Evolutionary conservation across 2,888 invertebrate species (phyloP).

Genomic region (Dendrolimus pini): DNA sequence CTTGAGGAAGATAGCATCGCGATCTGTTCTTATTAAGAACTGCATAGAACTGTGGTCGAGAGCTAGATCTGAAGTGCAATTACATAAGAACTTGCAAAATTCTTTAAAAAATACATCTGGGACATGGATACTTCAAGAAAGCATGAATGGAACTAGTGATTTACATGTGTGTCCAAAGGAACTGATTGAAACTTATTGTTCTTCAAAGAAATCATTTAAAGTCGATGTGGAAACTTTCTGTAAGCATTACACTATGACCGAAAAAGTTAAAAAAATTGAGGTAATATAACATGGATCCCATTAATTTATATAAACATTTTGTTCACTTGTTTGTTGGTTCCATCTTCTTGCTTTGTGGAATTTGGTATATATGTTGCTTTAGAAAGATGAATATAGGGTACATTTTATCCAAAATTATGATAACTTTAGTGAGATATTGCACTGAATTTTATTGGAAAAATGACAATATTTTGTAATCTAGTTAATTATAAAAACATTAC

Average conservation of each 20-base stretch:
- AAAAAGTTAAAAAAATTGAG: constrained; percentile 93
- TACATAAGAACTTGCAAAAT: constrained; percentile 80
- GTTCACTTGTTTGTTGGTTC: background rate
- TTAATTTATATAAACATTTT: background rate
- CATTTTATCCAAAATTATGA: no score
- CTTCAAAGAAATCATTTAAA: constrained; percentile 81
- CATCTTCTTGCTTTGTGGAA: no score
- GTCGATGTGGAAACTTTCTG: constrained; percentile 93
- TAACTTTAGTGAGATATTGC: no score
- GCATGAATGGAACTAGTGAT: constrained; percentile 18
- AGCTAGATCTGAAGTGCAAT: constrained; percentile 70
- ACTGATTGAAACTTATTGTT: constrained; percentile 71
- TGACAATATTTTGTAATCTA: no score
- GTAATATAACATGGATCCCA: constrained; percentile 46
- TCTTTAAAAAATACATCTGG: constrained; percentile 45
- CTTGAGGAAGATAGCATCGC: constrained; percentile 83
- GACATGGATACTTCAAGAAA: constrained; percentile 31
- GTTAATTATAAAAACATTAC: no score
- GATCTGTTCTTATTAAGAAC: constrained; percentile 86
- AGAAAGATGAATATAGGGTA: no score
- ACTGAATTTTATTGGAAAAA: no score
- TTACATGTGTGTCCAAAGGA: constrained; percentile 63
- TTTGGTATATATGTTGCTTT: no score
- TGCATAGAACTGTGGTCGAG: constrained; percentile 89
- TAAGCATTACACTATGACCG: constrained; percentile 86